phyloP scores from a whole-genome alignment of 1,140 invertebrate genomes.

The Diplogasteroides magnus region DNA sequence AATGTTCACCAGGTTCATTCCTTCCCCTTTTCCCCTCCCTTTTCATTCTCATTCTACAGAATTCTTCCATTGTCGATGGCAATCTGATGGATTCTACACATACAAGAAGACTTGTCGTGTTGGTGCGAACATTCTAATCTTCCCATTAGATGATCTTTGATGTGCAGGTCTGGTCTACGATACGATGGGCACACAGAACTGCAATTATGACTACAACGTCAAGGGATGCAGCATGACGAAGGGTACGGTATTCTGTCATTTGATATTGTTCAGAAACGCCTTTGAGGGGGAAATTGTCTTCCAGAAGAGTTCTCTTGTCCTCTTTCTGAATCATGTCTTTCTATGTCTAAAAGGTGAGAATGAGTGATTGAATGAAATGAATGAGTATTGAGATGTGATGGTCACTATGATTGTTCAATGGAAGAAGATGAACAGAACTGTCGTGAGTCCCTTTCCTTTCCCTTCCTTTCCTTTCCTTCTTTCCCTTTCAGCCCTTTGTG shows the following conservation, averaged over 20 bases:
- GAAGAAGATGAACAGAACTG: slow-evolving; percentile 55
- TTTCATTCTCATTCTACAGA: slow-evolving; percentile 8
- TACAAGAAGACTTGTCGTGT: slow-evolving; percentile 47
- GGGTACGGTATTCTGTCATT: slow-evolving; percentile 6
- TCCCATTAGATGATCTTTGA: slow-evolving; percentile 4
- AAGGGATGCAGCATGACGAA: slow-evolving; percentile 42
- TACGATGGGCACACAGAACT: slow-evolving; percentile 50
- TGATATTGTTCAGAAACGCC: slow-evolving; percentile 16
- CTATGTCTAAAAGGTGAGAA: slow-evolving; percentile 39
- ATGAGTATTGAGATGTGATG: slow-evolving; percentile 48
- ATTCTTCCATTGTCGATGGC: slow-evolving; percentile 52
- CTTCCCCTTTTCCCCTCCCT: slow-evolving; percentile 33
- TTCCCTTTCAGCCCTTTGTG: slow-evolving; percentile 45
- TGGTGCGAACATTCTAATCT: slow-evolving; percentile 23
- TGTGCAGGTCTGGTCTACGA: slow-evolving; percentile 52
- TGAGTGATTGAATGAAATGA: too few relatives aligned
- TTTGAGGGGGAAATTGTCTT: slow-evolving; percentile 11
- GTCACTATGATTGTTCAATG: slow-evolving; percentile 50
- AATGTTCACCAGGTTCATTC: slow-evolving; percentile 49
- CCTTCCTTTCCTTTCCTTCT: neutral
- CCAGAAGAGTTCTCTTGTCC: slow-evolving; percentile 44
- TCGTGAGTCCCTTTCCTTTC: slow-evolving; percentile 37
- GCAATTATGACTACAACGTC: slow-evolving; percentile 55
- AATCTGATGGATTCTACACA: slow-evolving; percentile 47
- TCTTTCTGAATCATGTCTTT: slow-evolving; percentile 46